Percentiles rank a stretch among this genome's conserved stretches.
These are phyloP conservation scores for Lutraria rhynchaena DNA, from an alignment of 1,140 invertebrate genomes.

Conservation along the genomic window DNA sequence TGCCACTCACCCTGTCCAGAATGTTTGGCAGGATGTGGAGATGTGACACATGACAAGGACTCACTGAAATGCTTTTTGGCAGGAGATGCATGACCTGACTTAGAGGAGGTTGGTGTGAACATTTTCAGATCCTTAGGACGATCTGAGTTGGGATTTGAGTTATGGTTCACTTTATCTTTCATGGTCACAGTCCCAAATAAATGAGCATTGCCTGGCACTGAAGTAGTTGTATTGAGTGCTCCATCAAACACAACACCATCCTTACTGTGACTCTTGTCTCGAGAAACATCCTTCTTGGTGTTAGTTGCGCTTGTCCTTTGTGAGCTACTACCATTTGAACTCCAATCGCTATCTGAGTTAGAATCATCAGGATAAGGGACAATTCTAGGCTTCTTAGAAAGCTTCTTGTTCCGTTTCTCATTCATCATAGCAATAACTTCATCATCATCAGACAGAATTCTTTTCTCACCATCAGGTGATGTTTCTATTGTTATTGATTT, in stretches of 20 bases:
- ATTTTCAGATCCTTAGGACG: constrained; percentile 51
- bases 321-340: neutral
- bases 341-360: constrained; percentile 75
- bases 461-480: constrained; percentile 73
- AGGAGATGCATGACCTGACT: constrained; percentile 39
- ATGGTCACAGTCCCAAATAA: constrained; percentile 61
- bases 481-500: constrained; percentile 75
- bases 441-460: constrained; percentile 59
- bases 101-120: constrained; percentile 3
- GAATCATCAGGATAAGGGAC: constrained; percentile 81
- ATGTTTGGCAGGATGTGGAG: constrained; percentile 64
- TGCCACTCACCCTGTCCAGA: constrained; percentile 78
- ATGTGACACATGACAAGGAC: constrained; percentile 56
- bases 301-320: constrained; percentile 5
- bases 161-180: constrained; percentile 55
- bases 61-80: constrained; percentile 52
- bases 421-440: constrained; percentile 36
- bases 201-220: constrained; percentile 70
- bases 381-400: constrained; percentile 62
- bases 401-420: constrained; percentile 12
- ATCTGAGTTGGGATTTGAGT: constrained; percentile 7
- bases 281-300: neutral
- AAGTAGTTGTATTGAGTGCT: constrained; percentile 73
- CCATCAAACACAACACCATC: constrained; percentile 69
- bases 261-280: constrained; percentile 11